phyloP scores from a whole-genome alignment of 2,113 vertebrate species.

The Lophius piscatorius region DNA sequence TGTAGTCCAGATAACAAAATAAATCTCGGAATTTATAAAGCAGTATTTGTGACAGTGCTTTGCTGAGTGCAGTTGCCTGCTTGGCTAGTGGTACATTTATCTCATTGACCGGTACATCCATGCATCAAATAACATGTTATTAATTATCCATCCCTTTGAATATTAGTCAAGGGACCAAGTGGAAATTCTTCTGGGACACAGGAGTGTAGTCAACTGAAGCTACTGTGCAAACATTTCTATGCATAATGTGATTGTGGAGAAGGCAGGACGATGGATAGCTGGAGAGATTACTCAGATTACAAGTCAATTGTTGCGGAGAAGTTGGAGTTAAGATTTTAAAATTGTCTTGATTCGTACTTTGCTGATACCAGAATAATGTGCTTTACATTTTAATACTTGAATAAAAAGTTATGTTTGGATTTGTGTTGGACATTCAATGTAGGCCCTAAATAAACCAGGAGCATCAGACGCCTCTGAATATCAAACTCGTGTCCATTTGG shows the following conservation, averaged over 20 bases:
- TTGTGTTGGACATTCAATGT: constrained; percentile 52
- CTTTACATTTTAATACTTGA: constrained; percentile 88
- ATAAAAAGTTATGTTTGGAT: constrained; percentile 82
- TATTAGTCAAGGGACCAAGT: constrained; percentile 80
- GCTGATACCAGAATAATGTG: constrained; percentile 78
- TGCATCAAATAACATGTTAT: constrained; percentile 38
- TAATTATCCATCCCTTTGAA: constrained; percentile 38
- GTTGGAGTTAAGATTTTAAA: constrained; percentile 78
- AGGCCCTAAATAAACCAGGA: constrained; percentile 35
- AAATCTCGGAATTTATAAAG: constrained; percentile 23
- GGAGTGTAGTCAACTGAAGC: constrained; percentile 75
- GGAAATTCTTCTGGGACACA: constrained; percentile 67
- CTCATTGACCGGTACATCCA: constrained; percentile 34
- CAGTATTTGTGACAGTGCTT: constrained; percentile 58
- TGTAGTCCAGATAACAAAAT: constrained; percentile 43
- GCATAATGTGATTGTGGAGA: constrained; percentile 71
- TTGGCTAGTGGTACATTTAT: constrained; percentile 32
- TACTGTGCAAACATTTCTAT: constrained; percentile 83
- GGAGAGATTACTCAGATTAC: constrained; percentile 52
- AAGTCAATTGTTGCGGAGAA: constrained; percentile 72
- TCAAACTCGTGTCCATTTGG: constrained; percentile 25
- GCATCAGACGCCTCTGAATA: constrained; percentile 9
- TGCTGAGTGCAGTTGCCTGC: constrained; percentile 59
- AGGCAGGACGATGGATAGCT: constrained; percentile 34
- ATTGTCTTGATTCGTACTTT: constrained; percentile 82